phyloP scores from a whole-genome alignment of 2,797 vertebrate species.

The Holocentrus rufus region DNA sequence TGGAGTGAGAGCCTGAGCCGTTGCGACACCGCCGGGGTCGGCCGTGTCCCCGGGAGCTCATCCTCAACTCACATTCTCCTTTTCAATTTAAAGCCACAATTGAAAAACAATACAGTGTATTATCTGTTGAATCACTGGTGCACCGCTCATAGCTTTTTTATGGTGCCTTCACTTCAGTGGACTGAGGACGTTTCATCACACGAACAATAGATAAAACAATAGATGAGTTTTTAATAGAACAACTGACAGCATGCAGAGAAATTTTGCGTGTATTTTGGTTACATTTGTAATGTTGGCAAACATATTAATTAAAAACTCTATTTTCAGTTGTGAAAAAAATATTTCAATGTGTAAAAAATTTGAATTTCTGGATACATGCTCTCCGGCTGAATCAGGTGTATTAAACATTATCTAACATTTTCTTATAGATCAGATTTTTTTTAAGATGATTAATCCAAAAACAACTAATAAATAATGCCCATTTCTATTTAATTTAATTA shows the following conservation, averaged over 20 bases:
- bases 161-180: no score
- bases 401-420: neutral
- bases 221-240: neutral
- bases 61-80: no score
- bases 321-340: neutral
- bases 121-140: no score
- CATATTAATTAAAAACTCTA: neutral
- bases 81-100: no score
- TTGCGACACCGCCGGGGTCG: neutral
- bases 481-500: slow-evolving; percentile 53
- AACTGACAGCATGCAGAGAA: neutral
- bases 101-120: no score
- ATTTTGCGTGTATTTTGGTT: neutral
- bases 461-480: neutral
- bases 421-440: neutral
- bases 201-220: no score
- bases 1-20: no score
- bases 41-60: no score
- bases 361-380: no score
- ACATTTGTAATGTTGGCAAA: neutral
- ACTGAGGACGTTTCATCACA: no score
- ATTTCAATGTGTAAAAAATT: no score
- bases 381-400: neutral
- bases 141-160: no score
- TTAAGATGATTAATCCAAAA: slow-evolving; percentile 8